Percentiles rank a stretch among this genome's conserved stretches.
Evolutionary conservation across 2,888 invertebrate genomes (phyloP).

Genomic region (Palloptera scutellata): DNA sequence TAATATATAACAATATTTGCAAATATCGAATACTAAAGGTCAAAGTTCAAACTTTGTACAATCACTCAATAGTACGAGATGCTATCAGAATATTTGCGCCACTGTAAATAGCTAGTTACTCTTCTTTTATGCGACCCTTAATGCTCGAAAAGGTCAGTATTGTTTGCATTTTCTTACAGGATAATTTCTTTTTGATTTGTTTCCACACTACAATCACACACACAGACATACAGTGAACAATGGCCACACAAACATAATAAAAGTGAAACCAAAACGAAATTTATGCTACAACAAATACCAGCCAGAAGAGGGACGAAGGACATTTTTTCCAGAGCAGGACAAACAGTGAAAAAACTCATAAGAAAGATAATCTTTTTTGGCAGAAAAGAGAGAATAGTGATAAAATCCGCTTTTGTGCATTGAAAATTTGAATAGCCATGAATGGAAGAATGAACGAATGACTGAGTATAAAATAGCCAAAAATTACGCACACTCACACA

Average conservation of each 20-base stretch:
- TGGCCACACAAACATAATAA: constrained; percentile 18
- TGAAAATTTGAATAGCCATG: too few relatives aligned
- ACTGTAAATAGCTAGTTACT: neutral
- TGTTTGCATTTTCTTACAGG: constrained; percentile 27
- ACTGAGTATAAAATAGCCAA: too few relatives aligned
- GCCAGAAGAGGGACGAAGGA: constrained; percentile 17
- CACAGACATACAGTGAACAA: constrained; percentile 23
- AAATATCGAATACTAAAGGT: neutral
- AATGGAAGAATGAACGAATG: too few relatives aligned
- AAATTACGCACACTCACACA: too few relatives aligned
- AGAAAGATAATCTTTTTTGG: constrained; percentile 2
- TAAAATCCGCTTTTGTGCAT: too few relatives aligned
- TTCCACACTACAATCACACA: constrained; percentile 6
- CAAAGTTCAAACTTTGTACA: neutral
- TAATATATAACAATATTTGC: neutral
- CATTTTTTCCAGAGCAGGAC: neutral
- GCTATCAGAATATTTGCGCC: neutral
- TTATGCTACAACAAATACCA: constrained; percentile 9
- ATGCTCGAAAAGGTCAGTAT: constrained; percentile 11
- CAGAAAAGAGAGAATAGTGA: too few relatives aligned
- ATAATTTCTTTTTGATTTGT: constrained; percentile 54
- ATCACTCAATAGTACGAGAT: neutral
- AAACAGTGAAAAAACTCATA: constrained; percentile 8
- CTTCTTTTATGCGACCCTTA: neutral
- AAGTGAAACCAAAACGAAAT: too few relatives aligned